Base-by-base conservation (phyloP, 2,888 invertebrate genomes). In the Lymantria dispar region DNA sequence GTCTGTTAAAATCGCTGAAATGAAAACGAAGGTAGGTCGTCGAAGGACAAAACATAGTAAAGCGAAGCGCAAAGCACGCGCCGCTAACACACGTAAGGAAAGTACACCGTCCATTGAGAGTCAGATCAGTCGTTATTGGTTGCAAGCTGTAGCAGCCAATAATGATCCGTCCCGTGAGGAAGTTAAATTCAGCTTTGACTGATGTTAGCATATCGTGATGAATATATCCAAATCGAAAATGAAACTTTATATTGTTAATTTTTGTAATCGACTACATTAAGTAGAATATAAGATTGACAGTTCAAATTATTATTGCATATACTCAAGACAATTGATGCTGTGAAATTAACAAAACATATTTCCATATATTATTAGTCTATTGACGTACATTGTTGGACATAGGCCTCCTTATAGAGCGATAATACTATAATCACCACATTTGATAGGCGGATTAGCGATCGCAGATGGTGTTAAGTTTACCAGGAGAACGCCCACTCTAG, bases 91-190 rank as follows among this genome's bases (percentile, higher is more conserved):
- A 39, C 62, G 93, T 66, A 85, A 92, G 71, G 95, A 95, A 45
- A 96, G 96, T 76, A 95, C 95, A 41, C 95, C 96, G 0, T 96
- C 96, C 11, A 93, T 96, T 36, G 97, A 97, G 74, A 96, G 96
- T 65, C 96, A 96, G 79, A 89, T 95, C 42, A 94, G 94, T 46
- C 91, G 94, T 37, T 95, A 95, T 74, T 92, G 95, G 79, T 79
- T 94, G 33, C 94, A 94, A 56, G 93, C 93, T 0, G 85, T 93
- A 10, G 92, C 93, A 0, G 93, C 93, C 30, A 92, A 91, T 52
- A 92, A 92, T 52, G 89, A 92, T 40, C 92, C 92, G 43, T 86
- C 92, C 45, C 90, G 93, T 39, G 92, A 93, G 51, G 87, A 90
- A 58, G 84, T 90, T 45, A 89, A 89, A 58, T 90, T 90, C 58